A percentile compares a stretch with the other conserved stretches of the same genome.
These are phyloP conservation scores for Puma concolor DNA, from an alignment of 2,113 vertebrate species.

Conservation along the genomic window DNA sequence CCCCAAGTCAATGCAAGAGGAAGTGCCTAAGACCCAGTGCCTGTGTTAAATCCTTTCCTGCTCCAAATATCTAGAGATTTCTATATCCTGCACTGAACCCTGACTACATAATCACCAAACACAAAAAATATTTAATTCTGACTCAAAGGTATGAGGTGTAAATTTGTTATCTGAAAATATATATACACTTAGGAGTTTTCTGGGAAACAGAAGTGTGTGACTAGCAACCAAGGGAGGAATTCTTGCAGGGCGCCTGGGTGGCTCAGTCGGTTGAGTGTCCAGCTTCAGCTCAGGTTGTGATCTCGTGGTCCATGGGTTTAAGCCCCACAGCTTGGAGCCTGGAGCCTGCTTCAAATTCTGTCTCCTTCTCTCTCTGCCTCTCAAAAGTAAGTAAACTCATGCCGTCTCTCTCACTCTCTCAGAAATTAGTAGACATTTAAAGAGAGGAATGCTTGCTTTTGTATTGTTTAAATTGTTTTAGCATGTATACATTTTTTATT, in stretches of 20 bases:
- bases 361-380: too few species aligned
- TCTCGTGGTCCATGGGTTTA: too few species aligned
- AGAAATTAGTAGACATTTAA: too few species aligned
- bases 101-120: not conserved
- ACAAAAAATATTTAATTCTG: not conserved
- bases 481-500: not conserved
- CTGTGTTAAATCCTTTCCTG: not conserved
- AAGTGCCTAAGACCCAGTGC: not conserved
- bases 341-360: too few species aligned
- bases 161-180: not conserved
- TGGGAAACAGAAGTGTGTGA: not conserved
- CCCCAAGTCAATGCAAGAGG: not conserved
- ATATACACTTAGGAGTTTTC: not conserved
- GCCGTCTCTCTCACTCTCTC: too few species aligned
- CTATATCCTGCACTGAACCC: not conserved
- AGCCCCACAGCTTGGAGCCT: too few species aligned
- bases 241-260: not conserved
- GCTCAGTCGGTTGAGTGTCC: too few species aligned
- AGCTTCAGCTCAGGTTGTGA: too few species aligned
- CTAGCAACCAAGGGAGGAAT: not conserved
- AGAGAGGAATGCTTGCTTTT: not conserved
- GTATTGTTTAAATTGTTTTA: not conserved
- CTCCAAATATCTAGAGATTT: conserved; percentile 14
- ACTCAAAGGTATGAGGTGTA: not conserved
- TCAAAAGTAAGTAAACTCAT: too few species aligned